Percentiles rank a stretch among this genome's conserved stretches.
These are phyloP conservation scores for Eulemur rufifrons DNA, from an alignment of 2,113 vertebrate genomes.

Conservation along the genomic window DNA sequence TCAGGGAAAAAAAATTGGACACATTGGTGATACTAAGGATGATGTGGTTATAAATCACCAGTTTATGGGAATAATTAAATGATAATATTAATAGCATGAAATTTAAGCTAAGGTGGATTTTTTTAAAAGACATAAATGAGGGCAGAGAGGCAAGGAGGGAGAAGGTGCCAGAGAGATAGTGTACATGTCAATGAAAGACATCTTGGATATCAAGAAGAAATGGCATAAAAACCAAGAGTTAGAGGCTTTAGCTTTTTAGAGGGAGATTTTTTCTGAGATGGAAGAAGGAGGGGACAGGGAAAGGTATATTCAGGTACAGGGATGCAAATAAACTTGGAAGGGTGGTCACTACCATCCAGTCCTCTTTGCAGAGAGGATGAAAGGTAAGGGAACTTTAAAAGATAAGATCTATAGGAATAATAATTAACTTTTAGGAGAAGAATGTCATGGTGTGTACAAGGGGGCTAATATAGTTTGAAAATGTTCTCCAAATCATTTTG, in stretches of 20 bases:
- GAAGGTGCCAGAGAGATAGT: background rate
- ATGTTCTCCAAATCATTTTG: background rate
- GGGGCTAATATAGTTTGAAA: background rate
- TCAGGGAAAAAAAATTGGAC: background rate
- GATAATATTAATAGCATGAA: background rate
- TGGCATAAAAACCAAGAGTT: conserved; percentile 10
- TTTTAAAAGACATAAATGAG: background rate
- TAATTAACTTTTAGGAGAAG: background rate
- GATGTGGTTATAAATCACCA: background rate
- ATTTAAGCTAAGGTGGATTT: background rate
- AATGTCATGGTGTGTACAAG: background rate
- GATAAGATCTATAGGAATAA: background rate
- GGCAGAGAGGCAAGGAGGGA: background rate
- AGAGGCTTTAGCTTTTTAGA: background rate
- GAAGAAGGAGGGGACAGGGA: background rate
- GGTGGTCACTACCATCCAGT: background rate
- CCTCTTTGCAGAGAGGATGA: background rate
- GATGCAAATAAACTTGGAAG: background rate
- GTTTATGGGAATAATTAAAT: background rate
- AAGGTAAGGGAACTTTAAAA: background rate
- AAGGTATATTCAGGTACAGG: background rate
- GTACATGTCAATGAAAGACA: background rate
- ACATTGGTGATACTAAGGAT: background rate
- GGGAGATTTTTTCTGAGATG: background rate
- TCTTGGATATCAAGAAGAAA: background rate